Evolutionary conservation across 2,113 vertebrate species (phyloP).

Genomic region (Ptilorrhoa leucosticta): DNA sequence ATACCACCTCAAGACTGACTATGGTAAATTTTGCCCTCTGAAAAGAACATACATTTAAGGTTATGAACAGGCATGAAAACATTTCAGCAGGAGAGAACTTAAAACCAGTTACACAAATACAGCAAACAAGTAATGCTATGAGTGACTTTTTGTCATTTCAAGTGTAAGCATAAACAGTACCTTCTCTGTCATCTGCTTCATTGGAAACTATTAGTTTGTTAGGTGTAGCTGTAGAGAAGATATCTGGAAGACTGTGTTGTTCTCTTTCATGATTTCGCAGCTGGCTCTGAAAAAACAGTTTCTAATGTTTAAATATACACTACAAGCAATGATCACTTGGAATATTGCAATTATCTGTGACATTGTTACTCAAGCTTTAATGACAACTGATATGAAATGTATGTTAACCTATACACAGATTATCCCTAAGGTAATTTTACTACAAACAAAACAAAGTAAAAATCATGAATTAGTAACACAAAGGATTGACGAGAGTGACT

Average conservation of each 20-base stretch:
- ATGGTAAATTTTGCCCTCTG: neutral
- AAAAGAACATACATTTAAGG: neutral
- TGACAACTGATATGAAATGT: neutral
- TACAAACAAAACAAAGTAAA: neutral
- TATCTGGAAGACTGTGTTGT: slow-evolving; percentile 74
- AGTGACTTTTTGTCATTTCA: neutral
- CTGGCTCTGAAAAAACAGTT: slow-evolving; percentile 73
- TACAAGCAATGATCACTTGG: neutral
- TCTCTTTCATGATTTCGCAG: slow-evolving; percentile 81
- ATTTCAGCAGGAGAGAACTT: neutral
- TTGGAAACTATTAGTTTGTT: slow-evolving; percentile 61
- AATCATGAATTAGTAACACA: neutral
- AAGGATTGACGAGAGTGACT: neutral
- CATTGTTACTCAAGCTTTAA: neutral
- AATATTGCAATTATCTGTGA: neutral
- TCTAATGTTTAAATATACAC: neutral
- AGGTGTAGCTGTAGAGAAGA: slow-evolving; percentile 48
- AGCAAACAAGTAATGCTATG: neutral
- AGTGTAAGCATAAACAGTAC: slow-evolving; percentile 58
- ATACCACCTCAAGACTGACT: neutral
- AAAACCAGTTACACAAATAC: neutral
- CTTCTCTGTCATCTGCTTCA: slow-evolving; percentile 69
- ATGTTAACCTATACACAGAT: neutral
- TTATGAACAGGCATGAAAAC: neutral
- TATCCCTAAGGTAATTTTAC: neutral